Percentiles rank a stretch among this genome's conserved stretches.
phyloP scores from a whole-genome alignment of 2,797 vertebrate genomes.

The Acanthurus tractus region DNA sequence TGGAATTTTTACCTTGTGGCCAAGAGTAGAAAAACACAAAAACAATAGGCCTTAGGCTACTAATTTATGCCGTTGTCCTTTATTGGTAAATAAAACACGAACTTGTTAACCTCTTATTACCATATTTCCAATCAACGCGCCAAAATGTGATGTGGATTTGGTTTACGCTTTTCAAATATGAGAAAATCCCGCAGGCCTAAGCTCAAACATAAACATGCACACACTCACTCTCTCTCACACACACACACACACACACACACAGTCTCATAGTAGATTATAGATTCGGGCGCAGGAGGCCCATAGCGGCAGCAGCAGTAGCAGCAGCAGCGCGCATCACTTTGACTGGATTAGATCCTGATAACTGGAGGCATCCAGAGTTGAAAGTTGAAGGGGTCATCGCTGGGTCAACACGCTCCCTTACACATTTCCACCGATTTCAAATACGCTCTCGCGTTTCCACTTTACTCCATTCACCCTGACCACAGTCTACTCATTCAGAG shows the following conservation, averaged over 20 bases:
- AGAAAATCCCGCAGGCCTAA: background rate
- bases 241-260: background rate
- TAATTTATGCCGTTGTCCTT: background rate
- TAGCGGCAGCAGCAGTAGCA: constrained; percentile 18
- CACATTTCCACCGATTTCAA: constrained; percentile 10
- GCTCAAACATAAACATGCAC: background rate
- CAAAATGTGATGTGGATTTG: constrained; percentile 3
- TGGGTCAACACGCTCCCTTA: constrained; percentile 57
- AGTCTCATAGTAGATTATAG: constrained; percentile 37
- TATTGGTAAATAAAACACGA: background rate
- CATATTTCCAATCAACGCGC: too few species aligned
- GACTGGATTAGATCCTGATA: constrained; percentile 77
- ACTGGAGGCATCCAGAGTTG: constrained; percentile 66
- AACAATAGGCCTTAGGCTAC: background rate
- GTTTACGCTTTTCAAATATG: background rate
- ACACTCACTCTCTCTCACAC: constrained; percentile 18
- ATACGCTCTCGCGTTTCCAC: background rate
- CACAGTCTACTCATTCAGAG: background rate
- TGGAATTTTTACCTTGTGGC: background rate
- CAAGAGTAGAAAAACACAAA: background rate
- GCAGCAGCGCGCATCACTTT: constrained; percentile 58
- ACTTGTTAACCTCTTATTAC: background rate
- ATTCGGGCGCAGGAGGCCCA: background rate
- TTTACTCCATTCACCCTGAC: background rate
- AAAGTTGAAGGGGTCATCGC: constrained; percentile 73